Conservation (phyloP, 2,797 vertebrate genomes). For the Enteromius anoplus region DNA sequence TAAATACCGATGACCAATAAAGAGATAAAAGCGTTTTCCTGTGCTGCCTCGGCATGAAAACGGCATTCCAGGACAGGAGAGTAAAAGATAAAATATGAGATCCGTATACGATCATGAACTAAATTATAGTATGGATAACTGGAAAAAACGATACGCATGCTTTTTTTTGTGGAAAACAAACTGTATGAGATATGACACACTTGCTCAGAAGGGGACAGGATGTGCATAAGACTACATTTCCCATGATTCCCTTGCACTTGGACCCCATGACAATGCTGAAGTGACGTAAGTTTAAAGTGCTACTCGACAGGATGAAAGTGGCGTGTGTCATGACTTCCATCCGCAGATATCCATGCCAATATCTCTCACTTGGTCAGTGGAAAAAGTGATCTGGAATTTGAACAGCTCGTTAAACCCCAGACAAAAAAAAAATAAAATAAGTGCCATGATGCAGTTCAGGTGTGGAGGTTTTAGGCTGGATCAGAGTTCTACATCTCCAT, state of each 20-base stretch:
- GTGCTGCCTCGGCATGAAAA: conserved; percentile 23
- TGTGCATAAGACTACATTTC: conserved; percentile 61
- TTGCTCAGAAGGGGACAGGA: conserved; percentile 30
- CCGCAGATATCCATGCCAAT: conserved; percentile 45
- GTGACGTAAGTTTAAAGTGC: conserved; percentile 64
- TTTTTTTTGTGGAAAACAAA: conserved; percentile 33
- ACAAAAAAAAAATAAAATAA: conserved; percentile 19
- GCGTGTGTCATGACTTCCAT: conserved; percentile 46
- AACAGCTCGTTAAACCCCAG: conserved; percentile 46
- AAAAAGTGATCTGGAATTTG: conserved; percentile 49
- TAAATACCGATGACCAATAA: conserved; percentile 31
- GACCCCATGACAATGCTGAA: conserved; percentile 57
- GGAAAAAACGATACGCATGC: conserved; percentile 31
- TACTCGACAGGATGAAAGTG: conserved; percentile 56
- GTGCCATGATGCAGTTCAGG: conserved; percentile 66
- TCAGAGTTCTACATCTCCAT: conserved; percentile 63
- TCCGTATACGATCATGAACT: conserved; percentile 40
- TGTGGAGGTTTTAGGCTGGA: conserved; percentile 69
- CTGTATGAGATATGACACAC: conserved; percentile 5
- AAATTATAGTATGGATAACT: conserved; percentile 44
- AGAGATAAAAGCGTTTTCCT: conserved; percentile 12
- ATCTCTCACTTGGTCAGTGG: conserved; percentile 47
- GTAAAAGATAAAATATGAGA: conserved; percentile 34
- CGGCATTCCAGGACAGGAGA: conserved; percentile 18
- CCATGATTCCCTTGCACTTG: conserved; percentile 58